Conservation (phyloP, 2,113 vertebrate genomes). For the Leptosomus discolor region DNA sequence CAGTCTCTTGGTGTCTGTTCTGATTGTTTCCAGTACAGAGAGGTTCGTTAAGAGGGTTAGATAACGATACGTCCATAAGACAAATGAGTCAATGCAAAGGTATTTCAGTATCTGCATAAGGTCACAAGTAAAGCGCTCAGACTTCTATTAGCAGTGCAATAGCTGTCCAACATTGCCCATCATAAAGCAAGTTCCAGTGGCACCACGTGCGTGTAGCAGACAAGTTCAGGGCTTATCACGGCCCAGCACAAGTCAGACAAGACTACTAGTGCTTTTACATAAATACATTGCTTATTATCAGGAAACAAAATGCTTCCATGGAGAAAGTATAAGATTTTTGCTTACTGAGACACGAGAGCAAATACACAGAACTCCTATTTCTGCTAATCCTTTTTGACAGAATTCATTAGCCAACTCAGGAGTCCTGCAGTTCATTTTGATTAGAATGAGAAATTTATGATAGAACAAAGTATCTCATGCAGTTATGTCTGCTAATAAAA, state of each 20-base stretch:
- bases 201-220: not conserved
- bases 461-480: not conserved
- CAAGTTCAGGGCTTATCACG: not conserved
- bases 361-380: not conserved
- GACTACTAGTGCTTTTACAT: not conserved
- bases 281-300: not conserved
- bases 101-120: not conserved
- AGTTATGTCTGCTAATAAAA: not conserved
- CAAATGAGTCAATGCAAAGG: not conserved
- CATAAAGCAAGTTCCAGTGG: not conserved
- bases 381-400: not conserved
- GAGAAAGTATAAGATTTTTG: not conserved
- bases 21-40: not conserved
- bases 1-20: not conserved
- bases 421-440: not conserved
- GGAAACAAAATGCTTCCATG: not conserved
- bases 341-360: not conserved
- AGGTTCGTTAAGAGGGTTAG: not conserved
- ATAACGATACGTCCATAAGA: accelerated
- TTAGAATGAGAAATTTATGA: not conserved
- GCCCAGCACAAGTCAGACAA: not conserved
- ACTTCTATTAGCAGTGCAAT: not conserved
- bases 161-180: not conserved
- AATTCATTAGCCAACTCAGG: not conserved
- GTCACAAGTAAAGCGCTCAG: not conserved